Percentiles rank a stretch among this genome's conserved stretches.
Conservation (phyloP, 2,888 invertebrate genomes). For the Leucophenga montana region DNA sequence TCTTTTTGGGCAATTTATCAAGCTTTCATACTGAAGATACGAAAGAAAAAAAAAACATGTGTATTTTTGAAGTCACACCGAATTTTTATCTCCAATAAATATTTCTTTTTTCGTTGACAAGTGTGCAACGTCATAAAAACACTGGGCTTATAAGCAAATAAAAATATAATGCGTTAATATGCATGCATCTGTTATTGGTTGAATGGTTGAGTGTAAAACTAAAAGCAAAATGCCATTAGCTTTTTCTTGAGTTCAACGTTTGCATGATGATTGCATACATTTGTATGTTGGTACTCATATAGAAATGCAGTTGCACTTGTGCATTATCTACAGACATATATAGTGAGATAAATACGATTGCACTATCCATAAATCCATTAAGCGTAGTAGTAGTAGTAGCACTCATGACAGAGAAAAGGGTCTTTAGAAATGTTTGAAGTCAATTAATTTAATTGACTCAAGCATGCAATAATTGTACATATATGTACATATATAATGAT, state of each 20-base stretch:
- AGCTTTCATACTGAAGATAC: not conserved
- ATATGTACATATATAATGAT: not conserved
- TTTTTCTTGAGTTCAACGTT: not conserved
- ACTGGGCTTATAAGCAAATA: slow-evolving; percentile 44
- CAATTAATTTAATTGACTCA: slow-evolving; percentile 24
- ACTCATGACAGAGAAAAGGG: not conserved
- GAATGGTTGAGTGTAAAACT: not conserved
- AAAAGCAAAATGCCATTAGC: not conserved
- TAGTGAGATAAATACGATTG: too few relatives aligned
- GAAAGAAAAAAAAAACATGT: not conserved
- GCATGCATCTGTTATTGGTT: not conserved
- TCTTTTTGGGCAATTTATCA: not conserved
- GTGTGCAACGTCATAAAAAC: slow-evolving; percentile 35
- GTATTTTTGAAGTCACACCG: not conserved
- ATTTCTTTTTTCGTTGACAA: slow-evolving; percentile 36
- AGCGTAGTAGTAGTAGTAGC: too few relatives aligned
- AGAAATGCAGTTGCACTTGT: slow-evolving; percentile 4
- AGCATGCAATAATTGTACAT: slow-evolving; percentile 6
- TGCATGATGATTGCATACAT: not conserved
- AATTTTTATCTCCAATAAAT: slow-evolving; percentile 1
- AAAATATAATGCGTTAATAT: slow-evolving; percentile 42
- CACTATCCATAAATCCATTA: too few relatives aligned
- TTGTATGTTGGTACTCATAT: too few relatives aligned
- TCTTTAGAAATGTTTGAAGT: slow-evolving; percentile 8
- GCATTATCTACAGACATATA: too few relatives aligned